These are phyloP conservation scores for Potamilus streckersoni DNA, from an alignment of 1,140 invertebrate genomes.

Conservation along the genomic window DNA sequence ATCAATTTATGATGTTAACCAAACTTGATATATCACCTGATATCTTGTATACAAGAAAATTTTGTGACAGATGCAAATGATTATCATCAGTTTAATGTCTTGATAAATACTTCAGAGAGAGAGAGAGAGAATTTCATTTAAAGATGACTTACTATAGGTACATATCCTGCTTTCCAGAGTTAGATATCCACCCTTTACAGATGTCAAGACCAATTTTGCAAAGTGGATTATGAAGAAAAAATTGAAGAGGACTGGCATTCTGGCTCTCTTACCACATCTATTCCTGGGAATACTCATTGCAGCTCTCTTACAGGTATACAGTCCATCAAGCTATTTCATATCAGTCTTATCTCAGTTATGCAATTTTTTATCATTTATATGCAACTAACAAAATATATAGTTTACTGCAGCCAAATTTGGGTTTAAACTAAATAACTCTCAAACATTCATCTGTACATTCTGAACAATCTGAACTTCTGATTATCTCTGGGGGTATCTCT, in stretches of 20 bases:
- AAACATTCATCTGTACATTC: too few relatives aligned
- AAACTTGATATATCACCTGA: background rate
- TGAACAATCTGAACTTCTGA: too few relatives aligned
- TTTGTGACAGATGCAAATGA: background rate
- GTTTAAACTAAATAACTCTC: too few relatives aligned
- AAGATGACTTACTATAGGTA: background rate
- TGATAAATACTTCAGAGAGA: background rate
- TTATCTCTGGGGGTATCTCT: too few relatives aligned
- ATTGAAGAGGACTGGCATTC: constrained; percentile 33
- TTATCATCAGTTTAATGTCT: background rate
- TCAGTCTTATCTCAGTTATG: too few relatives aligned
- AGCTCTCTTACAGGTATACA: constrained; percentile 47
- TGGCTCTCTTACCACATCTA: constrained; percentile 45
- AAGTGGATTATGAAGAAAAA: constrained; percentile 72
- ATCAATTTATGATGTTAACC: background rate
- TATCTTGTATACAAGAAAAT: background rate
- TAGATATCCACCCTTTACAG: constrained; percentile 87
- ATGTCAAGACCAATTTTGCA: constrained; percentile 78
- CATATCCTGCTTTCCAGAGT: constrained; percentile 31
- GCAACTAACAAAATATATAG: too few relatives aligned
- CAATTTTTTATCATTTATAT: too few relatives aligned
- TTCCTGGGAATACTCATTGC: constrained; percentile 48
- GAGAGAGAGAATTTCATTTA: constrained; percentile 11
- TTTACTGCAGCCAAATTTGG: too few relatives aligned
- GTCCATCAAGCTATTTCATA: too few relatives aligned